phyloP scores from a whole-genome alignment of 2,113 vertebrate species.

The Pterocles burchelli region DNA sequence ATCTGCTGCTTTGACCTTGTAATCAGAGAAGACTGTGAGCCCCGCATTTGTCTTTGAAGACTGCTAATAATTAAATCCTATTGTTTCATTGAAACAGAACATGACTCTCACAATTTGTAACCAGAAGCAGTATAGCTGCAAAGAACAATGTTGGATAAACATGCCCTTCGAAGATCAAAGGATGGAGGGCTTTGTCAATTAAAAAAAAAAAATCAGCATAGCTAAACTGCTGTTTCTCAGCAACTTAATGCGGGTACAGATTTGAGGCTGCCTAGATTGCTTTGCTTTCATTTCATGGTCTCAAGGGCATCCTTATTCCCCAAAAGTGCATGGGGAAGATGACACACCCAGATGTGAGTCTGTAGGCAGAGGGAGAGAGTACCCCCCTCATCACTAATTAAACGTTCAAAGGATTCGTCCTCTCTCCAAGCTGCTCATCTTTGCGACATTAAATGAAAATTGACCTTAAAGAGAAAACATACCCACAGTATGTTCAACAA shows the following conservation, averaged over 20 bases:
- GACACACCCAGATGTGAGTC: conserved; percentile 30
- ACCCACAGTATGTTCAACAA: neutral
- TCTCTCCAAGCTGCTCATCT: neutral
- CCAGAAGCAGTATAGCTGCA: conserved; percentile 47
- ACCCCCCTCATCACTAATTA: neutral
- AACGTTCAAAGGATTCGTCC: neutral
- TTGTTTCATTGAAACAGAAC: conserved; percentile 66
- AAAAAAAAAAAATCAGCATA: neutral
- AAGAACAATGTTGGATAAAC: conserved; percentile 65
- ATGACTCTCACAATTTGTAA: conserved; percentile 58
- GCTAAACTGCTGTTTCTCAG: conserved; percentile 36
- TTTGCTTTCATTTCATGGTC: conserved; percentile 29
- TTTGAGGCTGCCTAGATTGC: conserved; percentile 39
- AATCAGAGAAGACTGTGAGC: conserved; percentile 19
- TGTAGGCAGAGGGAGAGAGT: neutral
- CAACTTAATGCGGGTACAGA: neutral
- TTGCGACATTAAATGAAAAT: conserved; percentile 13
- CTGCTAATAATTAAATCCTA: conserved; percentile 66
- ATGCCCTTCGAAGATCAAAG: conserved; percentile 65
- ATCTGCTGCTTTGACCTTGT: conserved; percentile 42
- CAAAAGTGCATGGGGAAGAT: neutral
- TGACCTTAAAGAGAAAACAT: neutral
- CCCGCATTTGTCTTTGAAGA: conserved; percentile 52
- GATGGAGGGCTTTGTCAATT: conserved; percentile 45
- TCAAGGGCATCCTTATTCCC: conserved; percentile 2